Conservation (phyloP, 2,113 vertebrate genomes). For the Myotis davidii region DNA sequence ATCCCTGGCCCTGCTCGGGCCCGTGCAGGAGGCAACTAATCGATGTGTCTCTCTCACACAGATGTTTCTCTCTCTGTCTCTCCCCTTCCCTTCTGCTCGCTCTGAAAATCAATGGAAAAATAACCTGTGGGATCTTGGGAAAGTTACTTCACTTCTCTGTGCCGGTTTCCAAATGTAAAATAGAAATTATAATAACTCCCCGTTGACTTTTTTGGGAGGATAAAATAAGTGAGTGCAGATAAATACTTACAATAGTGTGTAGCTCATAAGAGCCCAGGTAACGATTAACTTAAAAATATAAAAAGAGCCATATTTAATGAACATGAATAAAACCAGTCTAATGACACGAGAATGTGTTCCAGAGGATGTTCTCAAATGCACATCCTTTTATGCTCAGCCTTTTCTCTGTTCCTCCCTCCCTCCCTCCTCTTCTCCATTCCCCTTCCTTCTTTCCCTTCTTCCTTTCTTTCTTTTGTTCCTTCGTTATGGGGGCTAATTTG, state of each 20-base stretch:
- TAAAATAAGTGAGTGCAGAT: neutral
- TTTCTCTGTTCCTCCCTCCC: neutral
- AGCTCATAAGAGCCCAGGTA: neutral
- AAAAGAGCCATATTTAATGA: neutral
- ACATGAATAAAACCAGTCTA: neutral
- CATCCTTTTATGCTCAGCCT: neutral
- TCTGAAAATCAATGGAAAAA: too few relatives aligned
- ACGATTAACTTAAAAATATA: neutral
- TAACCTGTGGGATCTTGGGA: too few relatives aligned
- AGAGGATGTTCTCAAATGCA: neutral
- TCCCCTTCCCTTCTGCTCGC: too few relatives aligned
- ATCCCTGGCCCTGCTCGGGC: too few relatives aligned
- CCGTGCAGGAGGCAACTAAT: too few relatives aligned
- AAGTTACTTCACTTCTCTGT: neutral
- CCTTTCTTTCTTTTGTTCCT: neutral
- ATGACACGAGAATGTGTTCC: neutral
- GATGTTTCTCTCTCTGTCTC: too few relatives aligned
- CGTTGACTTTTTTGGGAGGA: neutral
- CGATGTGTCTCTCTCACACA: too few relatives aligned
- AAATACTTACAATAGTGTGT: neutral
- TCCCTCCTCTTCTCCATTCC: neutral
- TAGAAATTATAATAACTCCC: neutral
- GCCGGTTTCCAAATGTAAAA: neutral
- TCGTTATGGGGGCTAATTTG: neutral
- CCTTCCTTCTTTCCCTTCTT: neutral